phyloP scores from a whole-genome alignment of 2,888 invertebrate genomes.

The Coelopa pilipes region DNA sequence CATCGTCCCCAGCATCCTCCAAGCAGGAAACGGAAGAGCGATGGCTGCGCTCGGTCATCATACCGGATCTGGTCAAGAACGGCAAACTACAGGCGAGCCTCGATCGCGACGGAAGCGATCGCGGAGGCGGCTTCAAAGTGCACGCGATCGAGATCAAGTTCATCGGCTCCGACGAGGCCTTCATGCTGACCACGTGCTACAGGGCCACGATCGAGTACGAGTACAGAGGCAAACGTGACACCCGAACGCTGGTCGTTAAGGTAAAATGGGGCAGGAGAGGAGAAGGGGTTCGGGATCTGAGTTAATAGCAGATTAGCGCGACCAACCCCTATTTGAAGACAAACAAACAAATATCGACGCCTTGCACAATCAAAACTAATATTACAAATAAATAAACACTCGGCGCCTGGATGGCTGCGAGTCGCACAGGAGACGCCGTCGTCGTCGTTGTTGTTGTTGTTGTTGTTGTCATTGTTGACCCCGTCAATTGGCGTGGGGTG shows the following conservation, averaged over 20 bases:
- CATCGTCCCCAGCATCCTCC: too few species aligned
- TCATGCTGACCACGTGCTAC: conserved; percentile 61
- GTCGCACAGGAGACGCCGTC: too few species aligned
- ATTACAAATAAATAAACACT: too few species aligned
- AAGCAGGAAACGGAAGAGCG: conserved; percentile 46
- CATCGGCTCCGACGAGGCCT: conserved; percentile 57
- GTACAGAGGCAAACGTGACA: conserved; percentile 43
- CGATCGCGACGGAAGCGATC: conserved; percentile 35
- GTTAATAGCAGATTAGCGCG: too few species aligned
- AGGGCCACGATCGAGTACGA: conserved; percentile 51
- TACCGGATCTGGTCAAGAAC: conserved; percentile 48
- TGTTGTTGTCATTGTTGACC: too few species aligned
- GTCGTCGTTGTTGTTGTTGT: too few species aligned
- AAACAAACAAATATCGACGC: too few species aligned
- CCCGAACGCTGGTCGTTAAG: conserved; percentile 55
- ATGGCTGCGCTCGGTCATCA: conserved; percentile 49
- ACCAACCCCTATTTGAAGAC: too few species aligned
- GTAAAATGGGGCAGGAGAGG: conserved; percentile 51
- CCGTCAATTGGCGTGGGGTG: too few species aligned
- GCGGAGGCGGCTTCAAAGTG: conserved; percentile 45
- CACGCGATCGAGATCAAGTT: conserved; percentile 47
- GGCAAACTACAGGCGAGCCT: conserved; percentile 47
- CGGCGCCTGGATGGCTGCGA: too few species aligned
- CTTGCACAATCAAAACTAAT: too few species aligned
- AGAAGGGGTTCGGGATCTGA: too few species aligned